A percentile compares a stretch with the other conserved stretches of the same genome.
Conservation (phyloP, 1,140 invertebrate genomes). For the Phymastichus coffea region DNA sequence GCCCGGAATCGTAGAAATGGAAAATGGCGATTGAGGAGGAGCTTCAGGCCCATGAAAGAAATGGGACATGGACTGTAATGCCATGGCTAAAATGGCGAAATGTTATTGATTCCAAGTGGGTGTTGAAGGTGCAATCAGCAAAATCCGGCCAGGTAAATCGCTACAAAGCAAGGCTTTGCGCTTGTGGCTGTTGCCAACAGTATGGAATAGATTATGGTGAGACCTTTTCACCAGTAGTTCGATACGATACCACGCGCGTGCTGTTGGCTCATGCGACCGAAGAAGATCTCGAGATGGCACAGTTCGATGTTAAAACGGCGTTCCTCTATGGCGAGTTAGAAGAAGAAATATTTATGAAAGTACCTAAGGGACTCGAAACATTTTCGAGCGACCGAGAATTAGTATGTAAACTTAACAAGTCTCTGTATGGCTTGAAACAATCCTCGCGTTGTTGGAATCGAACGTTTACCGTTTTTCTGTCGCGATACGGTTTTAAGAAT, state of each 20-base stretch:
- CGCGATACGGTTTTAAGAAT: background rate
- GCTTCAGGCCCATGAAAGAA: background rate
- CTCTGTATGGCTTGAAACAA: conserved; percentile 13
- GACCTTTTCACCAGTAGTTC: no score
- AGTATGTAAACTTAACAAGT: conserved; percentile 7
- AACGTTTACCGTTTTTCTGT: background rate
- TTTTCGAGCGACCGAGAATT: background rate
- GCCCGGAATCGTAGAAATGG: background rate
- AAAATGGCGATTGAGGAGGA: background rate
- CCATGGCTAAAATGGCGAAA: background rate
- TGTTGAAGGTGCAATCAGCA: background rate
- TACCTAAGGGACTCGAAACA: no score
- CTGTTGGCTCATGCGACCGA: background rate
- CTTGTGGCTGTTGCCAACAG: conserved; percentile 1
- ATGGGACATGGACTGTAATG: background rate
- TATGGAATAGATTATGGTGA: conserved; percentile 1
- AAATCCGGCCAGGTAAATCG: background rate
- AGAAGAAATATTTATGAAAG: no score
- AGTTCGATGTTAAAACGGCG: conserved; percentile 9
- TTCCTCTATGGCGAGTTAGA: background rate
- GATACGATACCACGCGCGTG: conserved; percentile 11
- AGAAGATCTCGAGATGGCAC: background rate
- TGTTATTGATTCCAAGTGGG: background rate
- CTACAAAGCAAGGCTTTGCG: conserved; percentile 10
- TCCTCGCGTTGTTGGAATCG: conserved; percentile 10